Evolutionary conservation across 2,888 invertebrate species (phyloP).

Genomic region (Oscheius sp.): DNA sequence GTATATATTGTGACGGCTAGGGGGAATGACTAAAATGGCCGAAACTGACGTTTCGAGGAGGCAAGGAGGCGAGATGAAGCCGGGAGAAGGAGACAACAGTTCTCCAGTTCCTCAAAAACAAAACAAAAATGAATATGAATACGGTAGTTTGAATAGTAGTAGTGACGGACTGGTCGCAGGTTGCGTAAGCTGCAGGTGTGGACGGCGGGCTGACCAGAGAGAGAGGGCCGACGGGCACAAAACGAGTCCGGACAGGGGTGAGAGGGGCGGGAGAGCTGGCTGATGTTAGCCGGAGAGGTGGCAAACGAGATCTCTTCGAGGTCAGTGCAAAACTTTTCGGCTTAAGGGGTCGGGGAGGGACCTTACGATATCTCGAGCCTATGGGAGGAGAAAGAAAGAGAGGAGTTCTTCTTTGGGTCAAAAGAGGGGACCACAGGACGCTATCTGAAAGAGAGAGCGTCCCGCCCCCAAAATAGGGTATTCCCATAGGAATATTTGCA

Average conservation of each 20-base stretch:
- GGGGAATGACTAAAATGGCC: conserved; percentile 4
- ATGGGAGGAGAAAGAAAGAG: background rate
- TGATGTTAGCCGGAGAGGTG: conserved; percentile 9
- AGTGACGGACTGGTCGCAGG: conserved; percentile 10
- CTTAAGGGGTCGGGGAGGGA: background rate
- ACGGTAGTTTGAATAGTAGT: background rate
- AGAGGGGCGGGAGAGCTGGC: conserved; percentile 24
- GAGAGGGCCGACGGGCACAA: conserved; percentile 24
- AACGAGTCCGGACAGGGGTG: conserved; percentile 23
- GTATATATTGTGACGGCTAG: conserved; percentile 14
- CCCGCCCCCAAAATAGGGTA: conserved; percentile 12
- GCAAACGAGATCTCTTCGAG: conserved; percentile 14
- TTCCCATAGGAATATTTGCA: conserved; percentile 9
- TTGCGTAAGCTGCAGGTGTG: conserved; percentile 25
- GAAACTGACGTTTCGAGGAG: conserved; percentile 1
- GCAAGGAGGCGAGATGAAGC: background rate
- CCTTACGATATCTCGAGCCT: background rate
- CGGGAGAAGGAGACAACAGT: too few species aligned
- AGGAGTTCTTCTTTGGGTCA: background rate
- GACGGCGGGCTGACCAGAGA: conserved; percentile 24
- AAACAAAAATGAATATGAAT: background rate
- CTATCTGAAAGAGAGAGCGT: background rate
- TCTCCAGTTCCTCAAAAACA: background rate
- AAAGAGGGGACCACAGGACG: background rate
- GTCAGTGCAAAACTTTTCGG: too few species aligned